These are phyloP conservation scores for Elanoides forficatus DNA, from an alignment of 2,113 vertebrate species.

Conservation along the genomic window DNA sequence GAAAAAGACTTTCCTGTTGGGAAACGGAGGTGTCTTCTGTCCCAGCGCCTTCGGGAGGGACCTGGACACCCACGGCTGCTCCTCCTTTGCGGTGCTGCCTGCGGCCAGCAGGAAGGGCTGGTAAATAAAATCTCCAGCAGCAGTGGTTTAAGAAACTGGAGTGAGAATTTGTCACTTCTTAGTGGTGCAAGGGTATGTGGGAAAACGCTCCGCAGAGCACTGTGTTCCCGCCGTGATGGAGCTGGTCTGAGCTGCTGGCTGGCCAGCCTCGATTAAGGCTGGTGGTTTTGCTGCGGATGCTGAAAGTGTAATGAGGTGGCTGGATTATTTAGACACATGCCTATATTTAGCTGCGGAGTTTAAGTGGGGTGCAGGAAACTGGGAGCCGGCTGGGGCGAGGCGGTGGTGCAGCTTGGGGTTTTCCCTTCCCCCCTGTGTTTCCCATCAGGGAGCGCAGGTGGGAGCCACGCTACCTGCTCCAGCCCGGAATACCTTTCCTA, in stretches of 20 bases:
- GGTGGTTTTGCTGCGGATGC: background rate
- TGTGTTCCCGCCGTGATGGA: rapidly evolving
- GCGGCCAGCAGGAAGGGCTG: background rate
- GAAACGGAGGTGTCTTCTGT: background rate
- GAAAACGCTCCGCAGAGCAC: background rate
- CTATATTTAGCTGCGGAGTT: background rate
- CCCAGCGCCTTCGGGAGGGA: background rate
- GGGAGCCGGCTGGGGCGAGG: background rate
- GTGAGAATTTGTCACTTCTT: background rate
- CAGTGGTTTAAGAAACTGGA: background rate
- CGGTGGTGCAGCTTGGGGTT: background rate
- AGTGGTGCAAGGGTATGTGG: no score
- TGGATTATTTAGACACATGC: background rate
- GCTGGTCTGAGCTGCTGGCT: background rate
- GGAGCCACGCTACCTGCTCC: background rate
- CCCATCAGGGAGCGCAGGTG: no score
- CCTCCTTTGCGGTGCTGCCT: background rate
- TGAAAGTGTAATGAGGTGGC: background rate
- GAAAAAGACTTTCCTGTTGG: background rate
- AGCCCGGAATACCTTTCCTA: background rate
- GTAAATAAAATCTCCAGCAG: background rate
- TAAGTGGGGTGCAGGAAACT: no score
- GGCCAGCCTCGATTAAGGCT: background rate
- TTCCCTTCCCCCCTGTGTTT: background rate
- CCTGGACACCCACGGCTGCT: background rate